Conservation (phyloP, 1,140 invertebrate species). For the Drosophila navojoa region DNA sequence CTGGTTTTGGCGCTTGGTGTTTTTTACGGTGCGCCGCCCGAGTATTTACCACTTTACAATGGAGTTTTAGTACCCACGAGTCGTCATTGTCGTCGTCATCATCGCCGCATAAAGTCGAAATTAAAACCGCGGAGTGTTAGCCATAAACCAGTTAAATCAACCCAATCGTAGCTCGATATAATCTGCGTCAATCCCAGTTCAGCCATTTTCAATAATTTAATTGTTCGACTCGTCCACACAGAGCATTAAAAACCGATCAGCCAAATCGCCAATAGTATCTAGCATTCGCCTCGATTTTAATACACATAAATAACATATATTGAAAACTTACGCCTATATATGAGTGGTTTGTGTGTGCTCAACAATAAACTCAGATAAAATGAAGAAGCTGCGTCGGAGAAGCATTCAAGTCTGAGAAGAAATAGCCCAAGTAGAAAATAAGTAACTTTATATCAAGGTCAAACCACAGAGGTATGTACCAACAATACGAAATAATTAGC, state of each 20-base stretch:
- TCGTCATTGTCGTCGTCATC: conserved; percentile 82
- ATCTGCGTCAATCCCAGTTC: conserved; percentile 50
- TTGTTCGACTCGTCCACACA: conserved; percentile 9
- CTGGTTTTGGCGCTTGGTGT: conserved; percentile 80
- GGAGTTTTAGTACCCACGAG: conserved; percentile 81
- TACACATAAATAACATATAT: neutral
- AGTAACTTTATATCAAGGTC: neutral
- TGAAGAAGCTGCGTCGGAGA: conserved; percentile 58
- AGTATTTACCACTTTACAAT: conserved; percentile 83
- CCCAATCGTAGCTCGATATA: conserved; percentile 56
- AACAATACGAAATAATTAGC: no score
- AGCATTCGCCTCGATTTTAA: neutral
- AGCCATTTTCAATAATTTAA: conserved; percentile 40
- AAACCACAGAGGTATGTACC: neutral
- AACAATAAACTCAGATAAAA: conserved; percentile 31
- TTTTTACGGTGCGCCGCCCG: conserved; percentile 81
- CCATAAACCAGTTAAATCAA: conserved; percentile 73
- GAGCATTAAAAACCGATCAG: conserved; percentile 6
- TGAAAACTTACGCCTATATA: conserved; percentile 9
- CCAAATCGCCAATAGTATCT: conserved; percentile 6
- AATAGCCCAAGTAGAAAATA: neutral
- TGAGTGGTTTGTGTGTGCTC: conserved; percentile 12
- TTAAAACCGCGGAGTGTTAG: conserved; percentile 80
- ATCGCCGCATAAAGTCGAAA: conserved; percentile 82
- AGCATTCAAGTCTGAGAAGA: conserved; percentile 1